phyloP scores from a whole-genome alignment of 2,797 vertebrate species.

The Rachycentron canadum region DNA sequence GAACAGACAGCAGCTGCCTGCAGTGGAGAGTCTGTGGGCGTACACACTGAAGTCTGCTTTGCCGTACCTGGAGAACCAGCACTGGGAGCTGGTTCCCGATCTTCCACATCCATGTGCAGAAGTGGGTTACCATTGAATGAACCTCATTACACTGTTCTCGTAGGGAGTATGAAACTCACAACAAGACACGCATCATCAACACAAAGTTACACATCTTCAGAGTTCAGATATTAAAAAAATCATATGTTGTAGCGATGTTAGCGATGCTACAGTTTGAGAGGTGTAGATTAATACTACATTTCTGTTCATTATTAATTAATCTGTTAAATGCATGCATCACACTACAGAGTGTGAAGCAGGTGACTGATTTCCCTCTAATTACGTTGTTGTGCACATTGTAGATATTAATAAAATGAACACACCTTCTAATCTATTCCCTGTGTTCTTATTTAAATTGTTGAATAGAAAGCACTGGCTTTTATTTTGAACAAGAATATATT shows the following conservation, averaged over 20 bases:
- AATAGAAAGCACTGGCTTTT: not conserved
- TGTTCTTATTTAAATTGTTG: not conserved
- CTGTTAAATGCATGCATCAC: too few species aligned
- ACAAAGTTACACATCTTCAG: not conserved
- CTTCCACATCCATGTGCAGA: conserved; percentile 75
- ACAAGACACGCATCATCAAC: conserved; percentile 2
- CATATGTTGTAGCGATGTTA: not conserved
- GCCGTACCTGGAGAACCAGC: conserved; percentile 54
- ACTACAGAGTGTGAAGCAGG: too few species aligned
- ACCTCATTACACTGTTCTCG: not conserved
- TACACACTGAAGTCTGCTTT: conserved; percentile 72
- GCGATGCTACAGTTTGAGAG: not conserved
- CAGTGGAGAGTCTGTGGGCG: conserved; percentile 82
- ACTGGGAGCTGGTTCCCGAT: conserved; percentile 73
- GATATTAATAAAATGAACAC: not conserved
- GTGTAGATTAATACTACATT: not conserved
- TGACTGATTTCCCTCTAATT: not conserved
- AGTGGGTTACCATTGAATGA: conserved; percentile 63
- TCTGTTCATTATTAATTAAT: not conserved
- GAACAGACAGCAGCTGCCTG: conserved; percentile 72
- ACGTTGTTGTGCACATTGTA: too few species aligned
- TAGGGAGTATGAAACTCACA: not conserved
- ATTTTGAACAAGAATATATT: not conserved
- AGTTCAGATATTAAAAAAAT: conserved; percentile 3
- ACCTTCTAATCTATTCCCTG: not conserved